Evolutionary conservation across 2,113 vertebrate genomes (phyloP), one percentile per base, ranked within the genome.

Genomic region (Rallus limicola): DNA sequence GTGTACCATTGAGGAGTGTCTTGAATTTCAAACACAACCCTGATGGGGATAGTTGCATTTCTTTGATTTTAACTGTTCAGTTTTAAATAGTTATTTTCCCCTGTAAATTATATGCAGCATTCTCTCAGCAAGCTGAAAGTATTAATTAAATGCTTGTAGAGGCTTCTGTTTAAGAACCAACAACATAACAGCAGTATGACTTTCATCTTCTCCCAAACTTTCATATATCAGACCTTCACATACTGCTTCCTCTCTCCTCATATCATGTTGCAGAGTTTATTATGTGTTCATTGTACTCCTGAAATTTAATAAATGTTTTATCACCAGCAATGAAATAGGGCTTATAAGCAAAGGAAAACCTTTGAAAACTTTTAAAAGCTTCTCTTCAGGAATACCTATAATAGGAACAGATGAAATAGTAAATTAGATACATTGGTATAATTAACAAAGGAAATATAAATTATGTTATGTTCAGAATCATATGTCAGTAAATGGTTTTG

Each of bases 391-490:
- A 91, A 90, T 79, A 25, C 2, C 20, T 65, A 21, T 58, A 31
- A 38, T 53, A 88, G 40, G 74, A 16, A 13, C 44, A 46, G 59
- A 77, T 92, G 83, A 88, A 82, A 69, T 40, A 75, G 9, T 14
- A 83, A 67, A 28, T 50, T 40, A 56, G 93, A 86, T 90, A 77
- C 55, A 21, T 48, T 53, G 26, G 50, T 40, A 36, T 86, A 92
- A 90, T 88, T 95, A 92, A 79, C 24, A 60, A 76, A 80, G 68
- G 68, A 93, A 82, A 94, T 92, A 72, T 77, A 74, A 88, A 88
- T 86, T 76, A 80, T 33, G n/a, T 36, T 90, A 38, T 92, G 26
- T 76, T 92, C 38, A 55, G 68, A 83, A 80, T 74, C 63, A 31
- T 67, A 85, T 70, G 72, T 62, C 26, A 83, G 44, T 82, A 68